phyloP scores from a whole-genome alignment of 2,888 invertebrate genomes.

The Ennomos erosarius region DNA sequence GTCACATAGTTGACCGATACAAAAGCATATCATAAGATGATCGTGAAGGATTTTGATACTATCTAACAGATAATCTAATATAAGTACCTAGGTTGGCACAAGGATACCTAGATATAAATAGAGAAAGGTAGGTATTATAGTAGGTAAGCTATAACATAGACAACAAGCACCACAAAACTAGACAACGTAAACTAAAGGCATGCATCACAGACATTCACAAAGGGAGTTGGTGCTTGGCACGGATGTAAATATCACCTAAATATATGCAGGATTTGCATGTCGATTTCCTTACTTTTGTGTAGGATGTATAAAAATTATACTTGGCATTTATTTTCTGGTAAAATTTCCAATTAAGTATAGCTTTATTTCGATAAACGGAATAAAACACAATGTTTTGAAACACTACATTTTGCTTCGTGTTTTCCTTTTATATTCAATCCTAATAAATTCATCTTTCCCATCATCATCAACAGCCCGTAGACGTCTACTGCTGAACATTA shows the following conservation, averaged over 20 bases:
- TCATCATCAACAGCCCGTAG: too few species aligned
- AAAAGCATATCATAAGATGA: too few species aligned
- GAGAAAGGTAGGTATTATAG: slow-evolving; percentile 10
- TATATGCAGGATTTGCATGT: slow-evolving; percentile 19
- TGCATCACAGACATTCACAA: slow-evolving; percentile 49
- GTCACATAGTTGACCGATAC: not conserved
- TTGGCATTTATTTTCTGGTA: not conserved
- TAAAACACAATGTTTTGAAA: too few species aligned
- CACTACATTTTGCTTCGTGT: too few species aligned
- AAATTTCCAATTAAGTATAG: too few species aligned
- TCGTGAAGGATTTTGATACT: too few species aligned
- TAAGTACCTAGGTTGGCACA: too few species aligned
- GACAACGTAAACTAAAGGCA: slow-evolving; percentile 35
- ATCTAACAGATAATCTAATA: too few species aligned
- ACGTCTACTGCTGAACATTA: too few species aligned
- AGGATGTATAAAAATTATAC: not conserved
- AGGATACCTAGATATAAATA: not conserved
- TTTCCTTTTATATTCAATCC: too few species aligned
- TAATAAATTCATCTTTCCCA: too few species aligned
- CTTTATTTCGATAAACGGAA: too few species aligned
- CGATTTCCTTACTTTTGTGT: not conserved
- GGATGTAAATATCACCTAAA: slow-evolving; percentile 42
- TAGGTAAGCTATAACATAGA: slow-evolving; percentile 15
- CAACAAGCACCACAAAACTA: slow-evolving; percentile 35
- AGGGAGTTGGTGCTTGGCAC: slow-evolving; percentile 54